Conservation (phyloP, 2,797 vertebrate genomes). For the Danio jaintianensis region DNA sequence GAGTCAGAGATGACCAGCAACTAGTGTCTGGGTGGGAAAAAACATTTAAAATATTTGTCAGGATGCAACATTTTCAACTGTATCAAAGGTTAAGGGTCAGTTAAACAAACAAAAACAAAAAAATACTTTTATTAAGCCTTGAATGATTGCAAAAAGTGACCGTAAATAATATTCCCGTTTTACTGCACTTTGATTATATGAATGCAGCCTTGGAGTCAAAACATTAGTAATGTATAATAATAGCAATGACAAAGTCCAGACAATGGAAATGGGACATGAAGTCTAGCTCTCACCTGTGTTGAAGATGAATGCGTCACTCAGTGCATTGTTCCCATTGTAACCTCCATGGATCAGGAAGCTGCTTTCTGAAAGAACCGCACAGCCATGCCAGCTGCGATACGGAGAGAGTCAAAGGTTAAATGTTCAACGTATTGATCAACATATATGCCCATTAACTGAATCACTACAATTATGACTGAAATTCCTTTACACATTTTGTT, state of each 20-base stretch:
- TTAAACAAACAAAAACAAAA: too few relatives aligned
- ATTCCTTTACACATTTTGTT: not conserved
- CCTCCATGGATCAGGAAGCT: constrained; percentile 83
- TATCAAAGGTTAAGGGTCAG: too few relatives aligned
- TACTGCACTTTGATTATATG: too few relatives aligned
- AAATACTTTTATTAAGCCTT: too few relatives aligned
- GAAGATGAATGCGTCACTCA: constrained; percentile 80
- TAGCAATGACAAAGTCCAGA: not conserved
- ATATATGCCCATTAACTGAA: not conserved
- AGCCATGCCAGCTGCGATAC: constrained; percentile 81
- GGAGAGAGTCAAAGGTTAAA: constrained; percentile 35
- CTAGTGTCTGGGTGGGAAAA: constrained; percentile 71
- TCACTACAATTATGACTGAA: not conserved
- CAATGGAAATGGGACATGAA: not conserved
- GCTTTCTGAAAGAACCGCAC: constrained; percentile 77
- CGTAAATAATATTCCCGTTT: too few relatives aligned
- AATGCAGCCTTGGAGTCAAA: not conserved
- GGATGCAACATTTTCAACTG: too few relatives aligned
- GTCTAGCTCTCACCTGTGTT: constrained; percentile 74
- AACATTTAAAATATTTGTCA: not conserved
- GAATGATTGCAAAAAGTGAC: too few relatives aligned
- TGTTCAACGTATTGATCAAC: constrained; percentile 5
- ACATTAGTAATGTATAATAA: not conserved
- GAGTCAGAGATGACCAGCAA: constrained; percentile 77
- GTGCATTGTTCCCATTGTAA: constrained; percentile 81